Conservation (phyloP, 2,888 invertebrate genomes). For the Saturnia pavonia region DNA sequence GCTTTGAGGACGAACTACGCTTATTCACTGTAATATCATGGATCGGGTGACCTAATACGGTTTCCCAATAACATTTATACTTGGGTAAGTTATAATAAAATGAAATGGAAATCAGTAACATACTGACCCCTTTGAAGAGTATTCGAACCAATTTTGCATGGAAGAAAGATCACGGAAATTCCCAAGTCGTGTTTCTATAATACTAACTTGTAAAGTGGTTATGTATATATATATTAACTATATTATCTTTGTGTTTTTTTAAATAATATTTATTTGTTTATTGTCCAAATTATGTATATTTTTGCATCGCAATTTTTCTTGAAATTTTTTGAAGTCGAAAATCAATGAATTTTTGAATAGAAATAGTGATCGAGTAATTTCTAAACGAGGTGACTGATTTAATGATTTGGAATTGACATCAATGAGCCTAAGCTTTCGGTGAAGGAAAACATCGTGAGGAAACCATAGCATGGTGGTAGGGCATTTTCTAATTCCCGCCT, state of each 20-base stretch:
- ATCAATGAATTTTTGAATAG: too few species aligned
- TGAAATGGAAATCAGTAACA: constrained; percentile 60
- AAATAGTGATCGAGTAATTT: too few species aligned
- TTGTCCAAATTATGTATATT: neutral
- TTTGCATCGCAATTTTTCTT: too few species aligned
- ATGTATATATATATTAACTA: constrained; percentile 14
- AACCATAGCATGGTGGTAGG: too few species aligned
- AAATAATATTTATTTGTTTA: neutral
- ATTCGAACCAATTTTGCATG: constrained; percentile 52
- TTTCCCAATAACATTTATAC: constrained; percentile 41
- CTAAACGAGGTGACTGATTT: too few species aligned
- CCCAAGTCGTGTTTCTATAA: constrained; percentile 44
- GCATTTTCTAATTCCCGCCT: too few species aligned
- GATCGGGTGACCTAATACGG: constrained; percentile 41
- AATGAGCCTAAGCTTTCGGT: too few species aligned
- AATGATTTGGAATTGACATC: too few species aligned
- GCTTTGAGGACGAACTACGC: constrained; percentile 16
- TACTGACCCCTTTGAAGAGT: constrained; percentile 55
- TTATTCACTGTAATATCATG: constrained; percentile 33
- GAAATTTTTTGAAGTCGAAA: too few species aligned
- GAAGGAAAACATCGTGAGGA: too few species aligned
- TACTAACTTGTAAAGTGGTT: constrained; percentile 25
- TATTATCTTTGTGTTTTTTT: constrained; percentile 11
- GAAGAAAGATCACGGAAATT: constrained; percentile 43
- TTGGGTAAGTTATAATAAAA: constrained; percentile 51